Percentiles rank a stretch among this genome's conserved stretches.
Evolutionary conservation across 1,140 invertebrate genomes (phyloP).

Genomic region (Dinothrombium tinctorium): DNA sequence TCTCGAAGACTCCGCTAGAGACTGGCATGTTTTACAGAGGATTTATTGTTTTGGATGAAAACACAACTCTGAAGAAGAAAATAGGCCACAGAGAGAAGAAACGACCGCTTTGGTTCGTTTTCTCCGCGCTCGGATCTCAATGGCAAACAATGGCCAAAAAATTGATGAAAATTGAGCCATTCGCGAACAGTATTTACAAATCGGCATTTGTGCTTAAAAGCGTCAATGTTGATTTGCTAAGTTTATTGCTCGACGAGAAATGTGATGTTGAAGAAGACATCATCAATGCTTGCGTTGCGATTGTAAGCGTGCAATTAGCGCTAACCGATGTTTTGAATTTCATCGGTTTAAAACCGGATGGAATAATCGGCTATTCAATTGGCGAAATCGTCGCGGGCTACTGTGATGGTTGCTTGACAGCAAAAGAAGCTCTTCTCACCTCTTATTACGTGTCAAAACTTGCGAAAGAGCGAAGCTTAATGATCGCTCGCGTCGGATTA

Average conservation of each 20-base stretch:
- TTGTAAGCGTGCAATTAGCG: slow-evolving; percentile 82
- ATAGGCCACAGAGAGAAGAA: neutral
- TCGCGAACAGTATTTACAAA: slow-evolving; percentile 44
- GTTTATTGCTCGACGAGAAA: slow-evolving; percentile 45
- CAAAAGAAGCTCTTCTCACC: slow-evolving; percentile 59
- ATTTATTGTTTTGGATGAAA: neutral
- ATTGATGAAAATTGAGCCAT: slow-evolving; percentile 50
- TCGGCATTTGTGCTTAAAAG: slow-evolving; percentile 46
- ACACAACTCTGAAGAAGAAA: neutral
- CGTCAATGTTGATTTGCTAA: slow-evolving; percentile 50
- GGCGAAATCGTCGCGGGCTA: slow-evolving; percentile 88
- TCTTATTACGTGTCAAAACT: slow-evolving; percentile 71
- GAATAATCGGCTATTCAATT: slow-evolving; percentile 84
- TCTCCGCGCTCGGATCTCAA: slow-evolving; percentile 87
- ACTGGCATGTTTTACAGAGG: neutral
- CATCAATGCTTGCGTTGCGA: slow-evolving; percentile 71
- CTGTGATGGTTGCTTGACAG: slow-evolving; percentile 74
- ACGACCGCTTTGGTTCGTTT: slow-evolving; percentile 41
- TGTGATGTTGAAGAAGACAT: slow-evolving; percentile 56
- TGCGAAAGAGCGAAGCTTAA: too few relatives aligned
- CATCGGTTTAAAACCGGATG: slow-evolving; percentile 59
- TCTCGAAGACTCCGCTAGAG: neutral
- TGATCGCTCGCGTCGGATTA: too few relatives aligned
- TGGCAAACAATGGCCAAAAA: slow-evolving; percentile 78
- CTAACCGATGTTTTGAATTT: slow-evolving; percentile 56